Percentiles rank a stretch among this genome's conserved stretches.
These are phyloP conservation scores for Euphydryas editha DNA, from an alignment of 2,888 invertebrate species.

Conservation along the genomic window DNA sequence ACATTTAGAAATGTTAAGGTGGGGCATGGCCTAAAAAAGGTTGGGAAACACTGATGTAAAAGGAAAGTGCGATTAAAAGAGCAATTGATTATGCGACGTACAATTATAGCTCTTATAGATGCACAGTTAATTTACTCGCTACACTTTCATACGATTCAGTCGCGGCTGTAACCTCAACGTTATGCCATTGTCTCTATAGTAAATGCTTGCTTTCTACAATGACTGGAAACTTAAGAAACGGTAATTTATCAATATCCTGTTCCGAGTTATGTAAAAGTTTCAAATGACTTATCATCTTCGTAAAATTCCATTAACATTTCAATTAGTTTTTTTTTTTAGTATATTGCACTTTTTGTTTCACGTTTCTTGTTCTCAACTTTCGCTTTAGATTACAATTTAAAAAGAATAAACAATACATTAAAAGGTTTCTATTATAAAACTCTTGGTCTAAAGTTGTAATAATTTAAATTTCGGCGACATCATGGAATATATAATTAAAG, in stretches of 20 bases:
- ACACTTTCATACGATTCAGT: constrained; percentile 33
- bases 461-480: too few relatives aligned
- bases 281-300: constrained; percentile 12
- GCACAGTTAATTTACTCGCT: constrained; percentile 26
- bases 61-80: constrained; percentile 25
- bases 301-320: constrained; percentile 4
- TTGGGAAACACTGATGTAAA: too few relatives aligned
- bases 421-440: too few relatives aligned
- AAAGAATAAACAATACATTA: too few relatives aligned
- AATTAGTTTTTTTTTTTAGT: too few relatives aligned
- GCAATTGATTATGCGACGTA: constrained; percentile 26
- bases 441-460: too few relatives aligned
- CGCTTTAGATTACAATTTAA: too few relatives aligned
- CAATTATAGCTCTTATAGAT: constrained; percentile 34
- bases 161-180: constrained; percentile 22
- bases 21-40: too few relatives aligned
- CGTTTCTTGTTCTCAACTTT: too few relatives aligned
- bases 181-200: constrained; percentile 33
- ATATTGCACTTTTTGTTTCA: too few relatives aligned
- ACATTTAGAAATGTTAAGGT: too few relatives aligned
- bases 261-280: constrained; percentile 29
- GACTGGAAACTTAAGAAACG: constrained; percentile 23
- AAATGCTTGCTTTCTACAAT: constrained; percentile 35
- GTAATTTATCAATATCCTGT: constrained; percentile 25
- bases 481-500: too few relatives aligned